Conservation (phyloP, 2,888 invertebrate genomes). For the Hypomecis atomaria region DNA sequence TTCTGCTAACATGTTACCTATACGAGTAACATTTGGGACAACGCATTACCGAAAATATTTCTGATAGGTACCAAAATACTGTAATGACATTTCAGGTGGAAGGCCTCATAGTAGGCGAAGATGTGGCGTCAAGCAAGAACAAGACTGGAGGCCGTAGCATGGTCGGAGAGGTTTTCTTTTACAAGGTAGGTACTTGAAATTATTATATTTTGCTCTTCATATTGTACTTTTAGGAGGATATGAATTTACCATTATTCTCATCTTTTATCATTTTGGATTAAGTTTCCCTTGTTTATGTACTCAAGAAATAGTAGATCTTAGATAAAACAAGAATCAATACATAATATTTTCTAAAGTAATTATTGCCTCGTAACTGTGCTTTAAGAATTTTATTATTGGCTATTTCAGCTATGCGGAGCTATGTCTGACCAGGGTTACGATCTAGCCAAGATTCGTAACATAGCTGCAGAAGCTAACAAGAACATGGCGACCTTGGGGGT, state of each 20-base stretch:
- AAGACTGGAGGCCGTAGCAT: conserved; percentile 87
- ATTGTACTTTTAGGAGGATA: too few species aligned
- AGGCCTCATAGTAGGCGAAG: conserved; percentile 88
- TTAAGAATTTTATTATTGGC: neutral
- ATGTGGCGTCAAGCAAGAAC: conserved; percentile 84
- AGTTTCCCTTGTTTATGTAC: too few species aligned
- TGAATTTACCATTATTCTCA: too few species aligned
- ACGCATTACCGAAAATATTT: neutral
- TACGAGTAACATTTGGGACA: too few species aligned
- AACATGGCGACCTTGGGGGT: conserved; percentile 89
- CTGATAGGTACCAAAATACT: conserved; percentile 3
- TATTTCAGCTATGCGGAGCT: conserved; percentile 88
- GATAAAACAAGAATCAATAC: too few species aligned
- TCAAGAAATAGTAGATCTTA: too few species aligned
- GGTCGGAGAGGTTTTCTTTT: conserved; percentile 86
- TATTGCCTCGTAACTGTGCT: neutral
- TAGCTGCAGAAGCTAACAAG: conserved; percentile 75
- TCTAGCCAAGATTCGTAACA: conserved; percentile 82
- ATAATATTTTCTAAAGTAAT: neutral
- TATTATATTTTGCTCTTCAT: neutral
- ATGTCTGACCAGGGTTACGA: conserved; percentile 86
- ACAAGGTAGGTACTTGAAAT: conserved; percentile 69
- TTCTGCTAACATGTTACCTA: too few species aligned
- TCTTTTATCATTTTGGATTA: too few species aligned
- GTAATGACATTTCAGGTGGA: conserved; percentile 65